Percentiles rank a stretch among this genome's conserved stretches.
Conservation (phyloP, 1,140 invertebrate species). For the Arion vulgaris region DNA sequence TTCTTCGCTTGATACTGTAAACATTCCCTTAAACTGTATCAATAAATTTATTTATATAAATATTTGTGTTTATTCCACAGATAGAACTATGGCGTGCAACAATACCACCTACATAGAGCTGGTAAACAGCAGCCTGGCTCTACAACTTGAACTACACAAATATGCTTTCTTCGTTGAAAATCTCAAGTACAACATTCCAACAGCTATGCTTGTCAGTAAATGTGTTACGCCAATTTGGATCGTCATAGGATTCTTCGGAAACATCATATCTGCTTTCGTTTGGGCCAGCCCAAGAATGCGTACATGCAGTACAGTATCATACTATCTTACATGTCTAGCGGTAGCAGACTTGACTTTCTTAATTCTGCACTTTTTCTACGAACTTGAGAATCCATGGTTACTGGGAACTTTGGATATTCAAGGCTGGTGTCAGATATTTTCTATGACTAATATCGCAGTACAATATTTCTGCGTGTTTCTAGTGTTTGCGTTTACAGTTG, state of each 20-base stretch:
- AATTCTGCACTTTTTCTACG: slow-evolving; percentile 60
- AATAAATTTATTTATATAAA: not conserved
- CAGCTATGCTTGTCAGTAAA: slow-evolving; percentile 51
- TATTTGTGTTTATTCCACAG: too few relatives aligned
- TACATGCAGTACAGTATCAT: slow-evolving; percentile 61
- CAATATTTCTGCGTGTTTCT: slow-evolving; percentile 63
- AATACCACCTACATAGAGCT: slow-evolving; percentile 22
- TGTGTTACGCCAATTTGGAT: slow-evolving; percentile 59
- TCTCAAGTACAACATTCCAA: slow-evolving; percentile 40
- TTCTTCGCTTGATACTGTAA: too few relatives aligned
- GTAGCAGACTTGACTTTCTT: slow-evolving; percentile 64
- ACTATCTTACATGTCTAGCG: slow-evolving; percentile 65
- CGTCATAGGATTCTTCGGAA: slow-evolving; percentile 65
- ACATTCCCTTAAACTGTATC: too few relatives aligned
- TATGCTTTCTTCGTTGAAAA: slow-evolving; percentile 17
- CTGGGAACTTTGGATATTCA: slow-evolving; percentile 51
- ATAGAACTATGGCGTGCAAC: slow-evolving; percentile 19
- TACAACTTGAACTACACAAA: not conserved
- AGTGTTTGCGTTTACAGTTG: slow-evolving; percentile 84
- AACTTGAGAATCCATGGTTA: slow-evolving; percentile 65
- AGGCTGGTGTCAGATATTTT: slow-evolving; percentile 56
- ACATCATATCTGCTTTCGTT: slow-evolving; percentile 58
- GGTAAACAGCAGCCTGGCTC: not conserved
- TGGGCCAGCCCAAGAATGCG: slow-evolving; percentile 64
- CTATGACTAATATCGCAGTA: slow-evolving; percentile 55